These are phyloP conservation scores for Lasius platythorax DNA, from an alignment of 2,888 invertebrate species.

Conservation along the genomic window DNA sequence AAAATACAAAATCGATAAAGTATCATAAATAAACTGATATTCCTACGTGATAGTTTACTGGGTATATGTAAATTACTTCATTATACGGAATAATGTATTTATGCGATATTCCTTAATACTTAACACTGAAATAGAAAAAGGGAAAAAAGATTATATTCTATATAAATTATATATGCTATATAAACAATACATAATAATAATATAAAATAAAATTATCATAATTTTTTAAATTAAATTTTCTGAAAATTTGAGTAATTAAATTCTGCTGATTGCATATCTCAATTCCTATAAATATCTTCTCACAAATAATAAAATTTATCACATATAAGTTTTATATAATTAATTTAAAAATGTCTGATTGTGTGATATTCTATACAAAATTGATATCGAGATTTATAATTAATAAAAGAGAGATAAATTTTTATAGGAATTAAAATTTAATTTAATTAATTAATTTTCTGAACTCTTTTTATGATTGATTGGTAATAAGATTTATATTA, in stretches of 20 bases:
- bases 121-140: constrained; percentile 12
- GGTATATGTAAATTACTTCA: constrained; percentile 1
- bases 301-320: not conserved
- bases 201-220: not conserved
- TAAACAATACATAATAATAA: not conserved
- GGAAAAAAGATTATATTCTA: not conserved
- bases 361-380: not conserved
- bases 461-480: not conserved
- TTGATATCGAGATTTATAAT: not conserved
- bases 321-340: not conserved
- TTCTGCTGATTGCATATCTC: not conserved
- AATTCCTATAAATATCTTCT: not conserved
- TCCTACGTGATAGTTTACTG: constrained; percentile 9
- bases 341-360: not conserved
- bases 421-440: not conserved
- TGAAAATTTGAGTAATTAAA: not conserved
- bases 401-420: not conserved
- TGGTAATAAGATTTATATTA: not conserved
- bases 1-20: constrained; percentile 10
- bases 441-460: not conserved
- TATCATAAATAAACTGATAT: constrained; percentile 29
- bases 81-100: not conserved
- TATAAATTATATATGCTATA: not conserved
- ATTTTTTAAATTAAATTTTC: not conserved
- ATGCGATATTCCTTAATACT: not conserved